Conservation (phyloP, 2,797 vertebrate genomes). For the Danio albolineatus region DNA sequence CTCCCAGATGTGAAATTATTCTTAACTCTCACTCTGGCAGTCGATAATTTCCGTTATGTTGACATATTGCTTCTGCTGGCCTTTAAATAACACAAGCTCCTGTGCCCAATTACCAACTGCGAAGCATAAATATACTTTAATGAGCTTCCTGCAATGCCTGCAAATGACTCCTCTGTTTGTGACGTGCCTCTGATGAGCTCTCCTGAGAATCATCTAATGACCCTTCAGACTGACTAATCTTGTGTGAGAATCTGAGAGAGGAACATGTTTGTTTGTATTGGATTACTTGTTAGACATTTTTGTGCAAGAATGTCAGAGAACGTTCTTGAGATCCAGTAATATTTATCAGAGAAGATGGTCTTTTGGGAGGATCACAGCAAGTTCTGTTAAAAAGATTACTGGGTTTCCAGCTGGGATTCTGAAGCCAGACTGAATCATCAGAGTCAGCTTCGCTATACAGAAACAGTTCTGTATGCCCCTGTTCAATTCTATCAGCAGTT, state of each 20-base stretch:
- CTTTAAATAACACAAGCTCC: conserved; percentile 26
- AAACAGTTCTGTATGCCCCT: conserved; percentile 1
- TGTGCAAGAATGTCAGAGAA: background rate
- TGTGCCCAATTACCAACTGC: conserved; percentile 19
- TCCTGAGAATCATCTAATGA: conserved; percentile 28
- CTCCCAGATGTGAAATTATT: conserved; percentile 39
- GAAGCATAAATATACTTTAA: conserved; percentile 45
- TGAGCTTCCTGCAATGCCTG: conserved; percentile 41
- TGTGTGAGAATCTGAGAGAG: background rate
- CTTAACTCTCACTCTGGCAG: conserved; percentile 16
- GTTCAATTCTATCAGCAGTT: conserved; percentile 3
- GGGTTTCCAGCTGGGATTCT: conserved; percentile 29
- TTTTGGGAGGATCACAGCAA: conserved; percentile 33
- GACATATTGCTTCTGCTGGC: conserved; percentile 31
- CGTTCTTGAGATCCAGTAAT: background rate
- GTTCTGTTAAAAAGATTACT: conserved; percentile 26
- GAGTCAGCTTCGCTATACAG: conserved; percentile 19
- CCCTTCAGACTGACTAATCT: conserved; percentile 31
- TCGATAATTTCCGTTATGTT: conserved; percentile 30
- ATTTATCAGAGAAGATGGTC: conserved; percentile 11
- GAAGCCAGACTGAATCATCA: conserved; percentile 28
- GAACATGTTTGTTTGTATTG: conserved; percentile 24
- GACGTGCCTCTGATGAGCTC: conserved; percentile 36
- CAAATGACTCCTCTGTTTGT: conserved; percentile 42
- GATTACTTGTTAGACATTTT: conserved; percentile 1